phyloP scores from a whole-genome alignment of 2,113 vertebrate genomes.

The Thymallus thymallus region DNA sequence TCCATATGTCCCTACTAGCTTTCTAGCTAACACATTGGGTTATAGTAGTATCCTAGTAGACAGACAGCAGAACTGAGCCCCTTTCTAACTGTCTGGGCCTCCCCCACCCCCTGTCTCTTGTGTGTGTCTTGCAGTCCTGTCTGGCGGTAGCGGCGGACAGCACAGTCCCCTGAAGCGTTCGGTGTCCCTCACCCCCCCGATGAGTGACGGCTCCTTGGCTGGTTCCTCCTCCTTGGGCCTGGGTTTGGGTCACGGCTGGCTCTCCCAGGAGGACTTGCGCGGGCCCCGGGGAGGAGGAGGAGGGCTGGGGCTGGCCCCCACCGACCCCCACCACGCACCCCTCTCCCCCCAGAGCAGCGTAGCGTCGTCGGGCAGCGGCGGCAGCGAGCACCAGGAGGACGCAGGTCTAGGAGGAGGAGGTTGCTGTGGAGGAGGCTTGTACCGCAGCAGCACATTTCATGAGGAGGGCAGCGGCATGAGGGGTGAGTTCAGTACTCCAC shows the following conservation, averaged over 20 bases:
- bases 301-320: slow-evolving; percentile 19
- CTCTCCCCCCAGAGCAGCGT: slow-evolving; percentile 99
- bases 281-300: slow-evolving; percentile 72
- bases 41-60: not conserved
- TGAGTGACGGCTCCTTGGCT: slow-evolving; percentile 87
- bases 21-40: no score
- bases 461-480: slow-evolving; percentile 99
- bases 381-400: slow-evolving; percentile 98
- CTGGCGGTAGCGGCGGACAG: slow-evolving; percentile 79
- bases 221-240: slow-evolving; percentile 64
- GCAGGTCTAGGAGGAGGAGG: slow-evolving; percentile 63
- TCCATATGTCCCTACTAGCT: no score
- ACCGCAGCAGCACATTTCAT: slow-evolving; percentile 94
- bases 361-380: slow-evolving; percentile 97
- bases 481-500: slow-evolving; percentile 76
- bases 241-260: slow-evolving; percentile 90
- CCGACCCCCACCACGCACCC: slow-evolving; percentile 92
- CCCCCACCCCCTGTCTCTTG: slow-evolving; percentile 19
- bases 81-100: slow-evolving; percentile 5
- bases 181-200: slow-evolving; percentile 97
- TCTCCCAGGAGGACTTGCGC: slow-evolving; percentile 98
- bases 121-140: slow-evolving; percentile 83
- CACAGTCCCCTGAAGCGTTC: slow-evolving; percentile 99
- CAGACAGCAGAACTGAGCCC: not conserved
- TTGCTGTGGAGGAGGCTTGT: slow-evolving; percentile 59